These are phyloP conservation scores for Chaunax sp. DNA, from an alignment of 2,797 vertebrate species.

Conservation along the genomic window DNA sequence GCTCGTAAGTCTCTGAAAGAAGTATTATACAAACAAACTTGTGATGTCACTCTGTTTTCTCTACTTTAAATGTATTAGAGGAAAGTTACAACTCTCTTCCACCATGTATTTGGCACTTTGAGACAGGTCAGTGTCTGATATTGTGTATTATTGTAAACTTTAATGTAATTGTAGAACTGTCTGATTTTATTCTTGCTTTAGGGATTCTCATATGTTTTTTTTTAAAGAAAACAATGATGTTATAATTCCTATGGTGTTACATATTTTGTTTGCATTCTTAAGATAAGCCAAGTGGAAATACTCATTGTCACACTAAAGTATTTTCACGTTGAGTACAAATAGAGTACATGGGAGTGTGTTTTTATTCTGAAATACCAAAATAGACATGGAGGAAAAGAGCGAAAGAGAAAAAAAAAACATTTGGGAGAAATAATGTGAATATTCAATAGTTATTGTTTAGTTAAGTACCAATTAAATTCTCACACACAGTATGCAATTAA, in stretches of 20 bases:
- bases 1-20: constrained; percentile 20
- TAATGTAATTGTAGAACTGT: constrained; percentile 77
- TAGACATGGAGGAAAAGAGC: background rate
- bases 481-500: background rate
- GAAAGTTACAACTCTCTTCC: constrained; percentile 66
- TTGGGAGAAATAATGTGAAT: background rate
- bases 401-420: background rate
- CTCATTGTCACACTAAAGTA: constrained; percentile 80
- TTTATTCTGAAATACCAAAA: constrained; percentile 31
- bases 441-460: background rate
- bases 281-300: constrained; percentile 76
- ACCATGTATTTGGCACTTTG: constrained; percentile 71
- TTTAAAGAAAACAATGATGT: constrained; percentile 66
- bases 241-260: constrained; percentile 73
- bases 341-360: constrained; percentile 49
- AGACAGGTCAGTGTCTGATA: constrained; percentile 78
- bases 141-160: constrained; percentile 84
- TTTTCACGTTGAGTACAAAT: constrained; percentile 82
- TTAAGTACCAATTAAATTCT: too few species aligned
- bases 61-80: constrained; percentile 38
- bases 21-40: constrained; percentile 11
- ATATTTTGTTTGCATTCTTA: constrained; percentile 77
- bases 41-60: constrained; percentile 24
- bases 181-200: constrained; percentile 74
- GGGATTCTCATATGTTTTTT: constrained; percentile 57